phyloP scores from a whole-genome alignment of 2,888 invertebrate species.

The Napeogenes sylphis region DNA sequence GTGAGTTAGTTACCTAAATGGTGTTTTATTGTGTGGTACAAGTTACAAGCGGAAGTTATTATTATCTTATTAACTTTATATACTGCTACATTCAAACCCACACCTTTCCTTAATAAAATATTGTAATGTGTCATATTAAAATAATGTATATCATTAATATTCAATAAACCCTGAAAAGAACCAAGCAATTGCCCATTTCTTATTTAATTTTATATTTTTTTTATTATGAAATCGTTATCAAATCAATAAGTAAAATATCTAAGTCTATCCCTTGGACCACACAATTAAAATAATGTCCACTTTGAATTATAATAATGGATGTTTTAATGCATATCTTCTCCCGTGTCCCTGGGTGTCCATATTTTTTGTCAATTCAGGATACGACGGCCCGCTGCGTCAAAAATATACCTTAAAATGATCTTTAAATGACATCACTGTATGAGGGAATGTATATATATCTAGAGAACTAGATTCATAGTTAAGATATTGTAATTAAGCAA shows the following conservation, averaged over 20 bases:
- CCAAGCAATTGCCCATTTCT: background rate
- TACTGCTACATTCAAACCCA: too few species aligned
- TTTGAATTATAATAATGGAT: slow-evolving; percentile 75
- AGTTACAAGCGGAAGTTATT: slow-evolving; percentile 28
- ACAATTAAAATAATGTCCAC: slow-evolving; percentile 55
- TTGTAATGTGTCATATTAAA: too few species aligned
- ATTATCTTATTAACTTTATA: too few species aligned
- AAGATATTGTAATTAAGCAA: background rate
- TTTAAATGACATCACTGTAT: slow-evolving; percentile 1
- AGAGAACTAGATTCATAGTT: background rate
- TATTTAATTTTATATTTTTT: background rate
- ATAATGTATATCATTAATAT: background rate
- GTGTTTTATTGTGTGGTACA: slow-evolving; percentile 39
- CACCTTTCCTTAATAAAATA: too few species aligned
- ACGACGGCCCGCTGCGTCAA: slow-evolving; percentile 61
- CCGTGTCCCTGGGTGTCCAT: slow-evolving; percentile 70
- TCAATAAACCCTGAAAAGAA: too few species aligned
- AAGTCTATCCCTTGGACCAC: slow-evolving; percentile 29
- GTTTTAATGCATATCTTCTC: slow-evolving; percentile 74
- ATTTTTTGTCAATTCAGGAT: slow-evolving; percentile 59
- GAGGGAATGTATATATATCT: background rate
- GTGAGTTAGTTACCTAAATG: slow-evolving; percentile 68
- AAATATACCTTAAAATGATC: slow-evolving; percentile 41
- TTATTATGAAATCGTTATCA: background rate
- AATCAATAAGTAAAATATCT: too few species aligned